Evolutionary conservation across 2,888 invertebrate species (phyloP), one percentile per base, ranked within the genome.

Genomic region (Sinhomidia bicolor): DNA sequence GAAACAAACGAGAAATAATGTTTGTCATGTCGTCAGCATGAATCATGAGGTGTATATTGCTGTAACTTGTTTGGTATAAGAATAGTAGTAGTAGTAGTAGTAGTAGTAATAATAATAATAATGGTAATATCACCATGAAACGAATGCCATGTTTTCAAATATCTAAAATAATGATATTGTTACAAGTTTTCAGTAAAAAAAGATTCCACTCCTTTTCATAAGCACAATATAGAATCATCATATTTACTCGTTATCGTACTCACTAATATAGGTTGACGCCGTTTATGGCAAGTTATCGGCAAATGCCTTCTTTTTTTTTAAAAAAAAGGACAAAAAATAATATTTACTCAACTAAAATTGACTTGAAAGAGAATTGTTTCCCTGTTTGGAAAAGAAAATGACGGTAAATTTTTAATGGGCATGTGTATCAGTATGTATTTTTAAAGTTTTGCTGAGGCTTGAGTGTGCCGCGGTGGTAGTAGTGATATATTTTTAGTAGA

Each of bases 1-100:
- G 41, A 57, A 83, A 84, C 76, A 62, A 84, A 84, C 62, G 76
- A 84, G 36, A 84, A 26, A 36, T 57, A 80, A 62, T 23, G 26
- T 44, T 44, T 80, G 41, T 62, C 80, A 44, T 62, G 80, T 20
- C 44, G 17, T 79, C 68, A 71, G 47, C 71, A 23, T 74, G 29
- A 23, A 71, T 76, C 71, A 23, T 74, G 29, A 23, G 4, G 20
- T 20, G n/a, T 12, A 26, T 9, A 36, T 10, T 29, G 20, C 36
- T 71, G 12, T 32, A 12, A 23, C 20, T 71, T n/a, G n/a, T n/a
- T n/a, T n/a, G n/a, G n/a, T n/a, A 5, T 41, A 41, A n/a, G 0
- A 29, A 23, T 14, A 29, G 32, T 32, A 32, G 65, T 7, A 54
- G 17, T 54, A 54, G 4, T 29, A 23, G 7, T 26, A 60, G n/a